Conservation (phyloP, 1,140 invertebrate genomes). For the Belonocnema kinseyi region DNA sequence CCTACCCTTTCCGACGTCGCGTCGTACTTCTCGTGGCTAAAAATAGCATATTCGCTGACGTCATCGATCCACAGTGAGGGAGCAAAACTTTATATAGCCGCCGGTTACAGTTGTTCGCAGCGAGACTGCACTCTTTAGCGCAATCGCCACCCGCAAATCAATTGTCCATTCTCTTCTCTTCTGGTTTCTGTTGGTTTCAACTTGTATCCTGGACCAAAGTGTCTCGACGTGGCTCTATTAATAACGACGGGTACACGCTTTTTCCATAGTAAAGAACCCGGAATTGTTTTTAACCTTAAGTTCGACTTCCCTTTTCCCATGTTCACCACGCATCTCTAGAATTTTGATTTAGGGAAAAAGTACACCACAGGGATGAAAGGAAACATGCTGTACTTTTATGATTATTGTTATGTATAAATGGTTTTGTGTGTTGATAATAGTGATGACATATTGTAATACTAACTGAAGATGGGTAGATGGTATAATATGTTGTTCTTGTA, state of each 20-base stretch:
- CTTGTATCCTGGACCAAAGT: not conserved
- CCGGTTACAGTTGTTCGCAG: slow-evolving; percentile 11
- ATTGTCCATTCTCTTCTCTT: not conserved
- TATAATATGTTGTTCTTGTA: too few species aligned
- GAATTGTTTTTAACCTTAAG: not conserved
- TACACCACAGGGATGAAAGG: not conserved
- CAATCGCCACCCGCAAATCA: not conserved
- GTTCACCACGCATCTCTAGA: not conserved
- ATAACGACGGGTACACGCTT: not conserved
- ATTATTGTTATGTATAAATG: too few species aligned
- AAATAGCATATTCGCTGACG: slow-evolving; percentile 59
- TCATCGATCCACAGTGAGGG: slow-evolving; percentile 55
- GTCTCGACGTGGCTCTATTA: not conserved
- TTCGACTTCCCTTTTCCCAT: not conserved
- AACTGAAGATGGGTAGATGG: too few species aligned
- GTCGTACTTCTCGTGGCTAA: slow-evolving; percentile 46
- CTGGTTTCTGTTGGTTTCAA: not conserved
- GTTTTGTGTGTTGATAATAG: too few species aligned
- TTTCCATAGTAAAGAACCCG: not conserved
- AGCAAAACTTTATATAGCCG: slow-evolving; percentile 19
- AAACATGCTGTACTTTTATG: too few species aligned
- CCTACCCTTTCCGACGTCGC: slow-evolving; percentile 31
- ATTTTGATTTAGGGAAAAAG: not conserved
- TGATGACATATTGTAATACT: too few species aligned
- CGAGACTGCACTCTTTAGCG: not conserved